phyloP scores from a whole-genome alignment of 1,140 invertebrate species.

The Drosophila pachea region DNA sequence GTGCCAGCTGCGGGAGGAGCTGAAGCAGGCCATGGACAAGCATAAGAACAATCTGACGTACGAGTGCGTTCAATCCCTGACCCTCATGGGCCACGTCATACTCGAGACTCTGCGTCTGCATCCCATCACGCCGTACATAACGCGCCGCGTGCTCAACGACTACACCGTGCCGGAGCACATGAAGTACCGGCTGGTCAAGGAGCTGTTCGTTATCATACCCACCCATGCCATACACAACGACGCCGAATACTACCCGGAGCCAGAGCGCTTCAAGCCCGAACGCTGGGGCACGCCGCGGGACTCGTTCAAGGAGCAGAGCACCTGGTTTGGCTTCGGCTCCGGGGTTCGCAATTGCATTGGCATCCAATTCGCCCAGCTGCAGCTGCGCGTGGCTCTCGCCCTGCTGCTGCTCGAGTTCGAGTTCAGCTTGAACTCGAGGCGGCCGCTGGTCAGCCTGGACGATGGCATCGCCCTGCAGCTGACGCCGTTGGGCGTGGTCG shows the following conservation, averaged over 20 bases:
- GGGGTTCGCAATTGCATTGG: conserved; percentile 79
- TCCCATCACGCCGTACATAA: conserved; percentile 79
- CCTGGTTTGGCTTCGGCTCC: conserved; percentile 83
- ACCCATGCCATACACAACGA: conserved; percentile 78
- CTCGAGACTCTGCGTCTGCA: conserved; percentile 82
- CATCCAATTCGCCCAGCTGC: conserved; percentile 83
- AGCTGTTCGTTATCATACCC: conserved; percentile 75
- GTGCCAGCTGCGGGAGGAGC: conserved; percentile 79
- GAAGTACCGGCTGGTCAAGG: conserved; percentile 75
- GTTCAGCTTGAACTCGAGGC: conserved; percentile 60
- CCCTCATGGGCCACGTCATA: conserved; percentile 81
- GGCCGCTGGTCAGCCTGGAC: conserved; percentile 57
- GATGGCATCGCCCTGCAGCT: conserved; percentile 67
- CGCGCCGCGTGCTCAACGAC: conserved; percentile 74
- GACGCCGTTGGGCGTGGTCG: conserved; percentile 60
- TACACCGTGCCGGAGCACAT: conserved; percentile 79
- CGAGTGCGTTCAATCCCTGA: conserved; percentile 81
- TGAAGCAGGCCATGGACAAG: conserved; percentile 71
- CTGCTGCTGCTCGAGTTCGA: conserved; percentile 72
- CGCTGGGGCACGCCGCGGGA: conserved; percentile 82
- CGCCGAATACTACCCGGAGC: conserved; percentile 81
- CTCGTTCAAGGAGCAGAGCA: conserved; percentile 77
- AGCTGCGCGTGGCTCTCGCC: conserved; percentile 81
- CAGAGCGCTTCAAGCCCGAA: conserved; percentile 83
- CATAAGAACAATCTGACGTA: conserved; percentile 76